These are phyloP conservation scores for Muscicapa adusta DNA, from an alignment of 2,113 vertebrate species.

Conservation along the genomic window DNA sequence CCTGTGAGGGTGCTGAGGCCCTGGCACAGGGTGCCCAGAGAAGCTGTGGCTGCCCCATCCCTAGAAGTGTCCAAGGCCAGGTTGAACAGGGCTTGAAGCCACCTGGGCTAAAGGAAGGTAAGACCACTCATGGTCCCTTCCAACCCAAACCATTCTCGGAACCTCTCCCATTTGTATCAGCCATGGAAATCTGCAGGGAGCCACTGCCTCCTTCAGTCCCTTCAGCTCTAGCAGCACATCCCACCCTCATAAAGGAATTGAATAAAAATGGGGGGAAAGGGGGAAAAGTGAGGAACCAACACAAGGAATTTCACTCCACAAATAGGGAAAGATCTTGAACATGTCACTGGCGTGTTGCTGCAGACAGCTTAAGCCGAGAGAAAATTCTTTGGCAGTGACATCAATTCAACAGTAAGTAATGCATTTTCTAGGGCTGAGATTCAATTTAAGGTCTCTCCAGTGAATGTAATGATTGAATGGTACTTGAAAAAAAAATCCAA, in stretches of 20 bases:
- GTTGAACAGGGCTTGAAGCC: neutral
- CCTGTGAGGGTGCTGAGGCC: neutral
- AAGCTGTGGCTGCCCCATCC: neutral
- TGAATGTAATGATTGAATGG: conserved; percentile 9
- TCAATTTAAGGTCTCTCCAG: conserved; percentile 34
- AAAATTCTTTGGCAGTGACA: conserved; percentile 69
- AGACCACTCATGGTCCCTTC: neutral
- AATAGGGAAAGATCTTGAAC: neutral
- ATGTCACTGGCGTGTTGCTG: conserved; percentile 47
- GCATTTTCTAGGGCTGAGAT: conserved; percentile 53
- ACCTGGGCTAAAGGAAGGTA: fast-evolving
- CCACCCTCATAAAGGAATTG: neutral
- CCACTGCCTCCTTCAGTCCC: neutral
- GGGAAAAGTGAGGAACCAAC: neutral
- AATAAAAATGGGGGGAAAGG: neutral
- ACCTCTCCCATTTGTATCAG: neutral
- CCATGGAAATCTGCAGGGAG: neutral
- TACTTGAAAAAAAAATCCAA: neutral
- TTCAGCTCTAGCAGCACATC: neutral
- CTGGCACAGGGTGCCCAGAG: neutral
- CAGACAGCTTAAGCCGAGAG: conserved; percentile 49
- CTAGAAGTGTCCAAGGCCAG: neutral
- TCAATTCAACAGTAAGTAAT: conserved; percentile 50
- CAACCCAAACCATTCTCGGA: neutral
- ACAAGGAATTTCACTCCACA: neutral